These are phyloP conservation scores for Probaryconus sp. DNA, from an alignment of 1,140 invertebrate species.

Conservation along the genomic window DNA sequence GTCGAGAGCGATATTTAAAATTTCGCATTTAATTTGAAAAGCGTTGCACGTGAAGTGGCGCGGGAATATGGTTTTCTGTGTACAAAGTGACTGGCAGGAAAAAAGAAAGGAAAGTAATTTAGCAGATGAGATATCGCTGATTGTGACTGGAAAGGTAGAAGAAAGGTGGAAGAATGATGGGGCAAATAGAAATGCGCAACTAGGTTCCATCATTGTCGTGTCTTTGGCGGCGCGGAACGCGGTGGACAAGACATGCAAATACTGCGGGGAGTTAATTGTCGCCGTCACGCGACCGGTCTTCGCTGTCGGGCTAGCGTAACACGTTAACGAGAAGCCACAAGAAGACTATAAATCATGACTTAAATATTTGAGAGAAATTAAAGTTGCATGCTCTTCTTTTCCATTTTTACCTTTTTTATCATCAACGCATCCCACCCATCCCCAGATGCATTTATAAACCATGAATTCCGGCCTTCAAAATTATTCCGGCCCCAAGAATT, in stretches of 20 bases:
- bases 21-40: too few species aligned
- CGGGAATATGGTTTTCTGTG: too few species aligned
- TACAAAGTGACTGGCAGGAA: too few species aligned
- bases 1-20: too few species aligned
- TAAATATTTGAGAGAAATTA: slow-evolving; percentile 39
- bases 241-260: slow-evolving; percentile 67
- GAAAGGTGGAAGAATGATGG: slow-evolving; percentile 25
- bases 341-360: slow-evolving; percentile 50
- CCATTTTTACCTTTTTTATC: slow-evolving; percentile 36
- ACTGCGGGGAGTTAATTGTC: slow-evolving; percentile 64
- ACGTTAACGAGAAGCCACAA: slow-evolving; percentile 55
- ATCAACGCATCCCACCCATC: slow-evolving; percentile 8
- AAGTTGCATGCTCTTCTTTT: slow-evolving; percentile 37
- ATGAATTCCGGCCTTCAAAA: background rate
- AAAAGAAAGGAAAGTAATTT: slow-evolving; percentile 19
- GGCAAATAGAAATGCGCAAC: slow-evolving; percentile 51
- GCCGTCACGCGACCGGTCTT: slow-evolving; percentile 66
- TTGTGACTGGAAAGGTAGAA: slow-evolving; percentile 27
- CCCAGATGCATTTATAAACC: background rate
- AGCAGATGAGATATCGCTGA: slow-evolving; percentile 29
- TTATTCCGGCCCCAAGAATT: slow-evolving; percentile 5
- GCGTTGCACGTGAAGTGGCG: too few species aligned
- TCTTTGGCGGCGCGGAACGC: slow-evolving; percentile 54
- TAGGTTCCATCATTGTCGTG: slow-evolving; percentile 50
- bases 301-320: slow-evolving; percentile 35